Evolutionary conservation across 2,113 vertebrate species (phyloP).

Genomic region (Synchiropus splendidus): DNA sequence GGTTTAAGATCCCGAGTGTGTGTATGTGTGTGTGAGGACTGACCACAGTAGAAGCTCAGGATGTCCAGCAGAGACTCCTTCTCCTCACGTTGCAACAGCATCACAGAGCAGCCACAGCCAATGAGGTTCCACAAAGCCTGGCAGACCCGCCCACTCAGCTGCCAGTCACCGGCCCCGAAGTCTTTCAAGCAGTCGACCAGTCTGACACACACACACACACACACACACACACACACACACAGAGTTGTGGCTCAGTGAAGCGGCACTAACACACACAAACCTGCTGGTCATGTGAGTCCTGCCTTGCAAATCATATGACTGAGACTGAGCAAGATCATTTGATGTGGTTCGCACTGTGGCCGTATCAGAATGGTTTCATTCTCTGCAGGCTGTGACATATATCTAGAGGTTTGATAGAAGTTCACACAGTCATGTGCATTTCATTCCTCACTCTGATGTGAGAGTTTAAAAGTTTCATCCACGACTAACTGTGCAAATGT

Average conservation of each 20-base stretch:
- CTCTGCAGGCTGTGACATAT: too few species aligned
- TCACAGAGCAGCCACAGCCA: conserved; percentile 22
- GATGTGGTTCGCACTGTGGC: too few species aligned
- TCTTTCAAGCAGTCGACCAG: conserved; percentile 83
- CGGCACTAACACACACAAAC: conserved; percentile 9
- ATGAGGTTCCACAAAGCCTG: conserved; percentile 90
- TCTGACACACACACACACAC: conserved; percentile 57
- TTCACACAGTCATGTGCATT: too few species aligned
- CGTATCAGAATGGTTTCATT: too few species aligned
- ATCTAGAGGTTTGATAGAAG: too few species aligned
- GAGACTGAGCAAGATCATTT: too few species aligned
- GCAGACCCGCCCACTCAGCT: conserved; percentile 82
- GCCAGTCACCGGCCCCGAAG: conserved; percentile 85
- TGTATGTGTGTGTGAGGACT: conserved; percentile 16
- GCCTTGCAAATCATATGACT: conserved; percentile 32
- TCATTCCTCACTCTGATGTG: too few species aligned
- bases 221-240: conserved; percentile 18
- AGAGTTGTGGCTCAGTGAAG: not conserved
- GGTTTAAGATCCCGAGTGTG: not conserved
- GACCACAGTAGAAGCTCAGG: conserved; percentile 74
- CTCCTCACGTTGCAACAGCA: conserved; percentile 58
- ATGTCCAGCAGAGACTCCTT: conserved; percentile 57
- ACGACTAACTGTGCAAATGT: too few species aligned
- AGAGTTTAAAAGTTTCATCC: too few species aligned
- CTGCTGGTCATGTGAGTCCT: too few species aligned